phyloP scores from a whole-genome alignment of 1,140 invertebrate species.

The Holcopasites calliopsidis region DNA sequence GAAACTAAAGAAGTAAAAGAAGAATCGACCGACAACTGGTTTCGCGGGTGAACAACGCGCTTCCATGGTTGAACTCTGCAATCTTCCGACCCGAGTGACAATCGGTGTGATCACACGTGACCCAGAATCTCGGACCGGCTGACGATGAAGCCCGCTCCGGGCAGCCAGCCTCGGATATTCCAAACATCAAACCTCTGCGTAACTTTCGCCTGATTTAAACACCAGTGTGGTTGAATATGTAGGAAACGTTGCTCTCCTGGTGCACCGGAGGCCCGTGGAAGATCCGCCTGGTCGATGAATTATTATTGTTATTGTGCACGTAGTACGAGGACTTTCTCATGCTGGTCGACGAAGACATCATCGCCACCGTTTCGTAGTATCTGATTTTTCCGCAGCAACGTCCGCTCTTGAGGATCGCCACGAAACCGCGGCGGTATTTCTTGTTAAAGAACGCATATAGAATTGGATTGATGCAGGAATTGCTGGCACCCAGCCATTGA shows the following conservation, averaged over 20 bases:
- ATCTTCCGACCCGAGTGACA: conserved; percentile 65
- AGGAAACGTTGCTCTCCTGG: conserved; percentile 87
- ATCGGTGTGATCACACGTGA: conserved; percentile 57
- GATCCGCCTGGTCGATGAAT: conserved; percentile 78
- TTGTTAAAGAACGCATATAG: conserved; percentile 99
- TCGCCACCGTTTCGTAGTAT: conserved; percentile 90
- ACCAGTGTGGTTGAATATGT: conserved; percentile 84
- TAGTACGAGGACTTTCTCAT: conserved; percentile 91
- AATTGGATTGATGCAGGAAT: conserved; percentile 98
- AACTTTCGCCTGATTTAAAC: conserved; percentile 71
- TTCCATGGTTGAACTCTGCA: background rate
- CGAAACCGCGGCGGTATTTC: conserved; percentile 96
- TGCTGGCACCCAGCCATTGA: conserved; percentile 97
- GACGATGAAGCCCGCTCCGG: conserved; percentile 25
- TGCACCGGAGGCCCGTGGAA: conserved; percentile 83
- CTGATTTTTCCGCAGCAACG: conserved; percentile 90
- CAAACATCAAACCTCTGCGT: conserved; percentile 29
- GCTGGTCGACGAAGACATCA: conserved; percentile 90
- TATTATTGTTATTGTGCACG: conserved; percentile 84
- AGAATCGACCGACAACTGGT: background rate
- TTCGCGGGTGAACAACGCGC: background rate
- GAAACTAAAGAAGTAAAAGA: background rate
- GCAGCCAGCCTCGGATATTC: conserved; percentile 36
- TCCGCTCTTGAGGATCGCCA: conserved; percentile 91
- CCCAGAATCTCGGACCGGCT: conserved; percentile 63